These are phyloP conservation scores for Microcebus lehilahytsara DNA, from an alignment of 2,113 vertebrate genomes.

Conservation along the genomic window DNA sequence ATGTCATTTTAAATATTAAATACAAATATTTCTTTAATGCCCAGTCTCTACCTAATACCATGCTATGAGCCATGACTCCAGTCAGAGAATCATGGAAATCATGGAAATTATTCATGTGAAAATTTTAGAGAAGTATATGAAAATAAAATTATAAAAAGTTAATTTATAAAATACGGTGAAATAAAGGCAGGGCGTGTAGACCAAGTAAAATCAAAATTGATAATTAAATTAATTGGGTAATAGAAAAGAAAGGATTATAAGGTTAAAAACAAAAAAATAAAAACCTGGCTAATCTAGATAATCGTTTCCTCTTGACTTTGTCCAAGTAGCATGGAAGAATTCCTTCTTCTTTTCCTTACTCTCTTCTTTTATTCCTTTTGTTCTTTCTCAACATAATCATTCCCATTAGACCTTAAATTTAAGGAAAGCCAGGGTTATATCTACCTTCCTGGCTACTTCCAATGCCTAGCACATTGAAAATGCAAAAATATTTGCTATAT, in stretches of 20 bases:
- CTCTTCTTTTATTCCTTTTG: background rate
- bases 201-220: background rate
- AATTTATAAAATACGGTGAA: background rate
- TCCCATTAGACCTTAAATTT: background rate
- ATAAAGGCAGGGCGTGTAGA: background rate
- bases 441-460: background rate
- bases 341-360: background rate
- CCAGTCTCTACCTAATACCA: background rate
- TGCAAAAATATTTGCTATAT: background rate
- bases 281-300: background rate
- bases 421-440: background rate
- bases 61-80: background rate
- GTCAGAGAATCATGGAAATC: background rate
- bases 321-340: background rate
- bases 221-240: background rate
- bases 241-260: background rate
- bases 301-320: background rate
- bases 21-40: background rate
- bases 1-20: background rate
- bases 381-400: background rate
- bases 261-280: background rate
- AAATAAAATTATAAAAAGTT: background rate
- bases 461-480: background rate
- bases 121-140: background rate
- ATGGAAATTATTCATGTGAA: background rate